Conservation (phyloP, 1,140 invertebrate species). For the Diprion similis region DNA sequence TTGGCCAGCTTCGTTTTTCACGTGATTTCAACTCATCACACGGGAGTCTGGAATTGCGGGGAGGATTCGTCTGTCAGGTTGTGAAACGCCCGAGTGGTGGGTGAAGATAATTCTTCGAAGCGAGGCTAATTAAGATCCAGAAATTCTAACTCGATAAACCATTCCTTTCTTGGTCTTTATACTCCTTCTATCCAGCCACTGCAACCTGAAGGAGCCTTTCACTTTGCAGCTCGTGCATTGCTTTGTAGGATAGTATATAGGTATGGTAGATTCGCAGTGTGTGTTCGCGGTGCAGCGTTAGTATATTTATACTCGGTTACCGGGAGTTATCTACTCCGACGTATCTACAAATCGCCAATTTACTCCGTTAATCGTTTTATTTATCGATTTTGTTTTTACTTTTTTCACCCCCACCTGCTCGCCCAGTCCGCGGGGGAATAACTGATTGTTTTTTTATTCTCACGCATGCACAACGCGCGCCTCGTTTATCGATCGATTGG, state of each 20-base stretch:
- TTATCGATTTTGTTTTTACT: neutral
- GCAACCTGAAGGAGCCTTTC: neutral
- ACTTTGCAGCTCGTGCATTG: neutral
- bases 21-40: no score
- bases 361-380: neutral
- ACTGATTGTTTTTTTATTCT: no score
- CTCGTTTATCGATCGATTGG: neutral
- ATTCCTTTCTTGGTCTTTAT: slow-evolving; percentile 6
- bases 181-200: neutral
- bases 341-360: slow-evolving; percentile 7
- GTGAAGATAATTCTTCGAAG: neutral
- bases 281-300: no score
- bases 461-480: neutral
- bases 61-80: neutral
- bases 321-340: neutral
- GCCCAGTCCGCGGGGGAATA: no score
- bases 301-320: no score
- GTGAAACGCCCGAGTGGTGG: neutral
- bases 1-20: no score
- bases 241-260: no score
- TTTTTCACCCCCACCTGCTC: no score
- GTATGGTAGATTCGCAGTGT: no score
- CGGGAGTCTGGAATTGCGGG: no score
- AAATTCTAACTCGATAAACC: slow-evolving; percentile 4
- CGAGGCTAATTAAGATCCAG: slow-evolving; percentile 4